Base-by-base conservation (phyloP, 2,888 invertebrate genomes). In the Holacanthella duospinosa region DNA sequence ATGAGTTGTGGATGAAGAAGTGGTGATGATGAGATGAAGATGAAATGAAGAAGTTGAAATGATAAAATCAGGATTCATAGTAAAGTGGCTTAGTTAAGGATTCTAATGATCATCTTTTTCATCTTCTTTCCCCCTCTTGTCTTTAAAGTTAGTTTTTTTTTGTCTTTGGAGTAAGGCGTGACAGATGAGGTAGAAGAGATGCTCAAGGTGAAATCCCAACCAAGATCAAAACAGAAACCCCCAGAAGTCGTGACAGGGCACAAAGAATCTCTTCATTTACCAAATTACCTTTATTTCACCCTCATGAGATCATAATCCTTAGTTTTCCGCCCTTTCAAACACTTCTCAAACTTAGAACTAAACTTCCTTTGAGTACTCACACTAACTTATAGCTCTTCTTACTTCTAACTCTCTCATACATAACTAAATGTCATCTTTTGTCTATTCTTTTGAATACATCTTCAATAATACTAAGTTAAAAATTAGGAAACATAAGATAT, bases 191-290 rank as follows among this genome's bases (percentile, higher is more conserved):
- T 29, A 25, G 29, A 29, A 26, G 56, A 63, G 58, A 43, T 29
- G 59, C 53, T 62, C 25, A n/a, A 28, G 43, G n/a, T 29, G 55
- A 59, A 60, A 59, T 59, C 60, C 44, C 36, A 60, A 63, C 56
- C 36, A 28, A 53, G 56, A 43, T 55, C 16, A 48, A 53, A 55
- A 64, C 48, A 29, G 28, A 59, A 54, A 43, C 57, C 59, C 55
- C 59, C 26, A 58, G 61, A 55, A 64, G 53, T 64, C 68, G 68
- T 68, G 68, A 66, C 66, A 64, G 62, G 28, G 56, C 62, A 66
- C 66, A 68, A 68, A 68, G 68, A 60, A 9, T n/a, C 48, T 48
- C 48, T 48, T 48, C 48, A 48, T 48, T 48, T n/a, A 9, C 21
- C 21, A 48, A 48, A 48, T 48, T 48, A 48, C 48, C 48, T 48